Evolutionary conservation across 2,797 vertebrate genomes (phyloP), one percentile per base, ranked within the genome.

Genomic region (Microctenopoma lineatum): DNA sequence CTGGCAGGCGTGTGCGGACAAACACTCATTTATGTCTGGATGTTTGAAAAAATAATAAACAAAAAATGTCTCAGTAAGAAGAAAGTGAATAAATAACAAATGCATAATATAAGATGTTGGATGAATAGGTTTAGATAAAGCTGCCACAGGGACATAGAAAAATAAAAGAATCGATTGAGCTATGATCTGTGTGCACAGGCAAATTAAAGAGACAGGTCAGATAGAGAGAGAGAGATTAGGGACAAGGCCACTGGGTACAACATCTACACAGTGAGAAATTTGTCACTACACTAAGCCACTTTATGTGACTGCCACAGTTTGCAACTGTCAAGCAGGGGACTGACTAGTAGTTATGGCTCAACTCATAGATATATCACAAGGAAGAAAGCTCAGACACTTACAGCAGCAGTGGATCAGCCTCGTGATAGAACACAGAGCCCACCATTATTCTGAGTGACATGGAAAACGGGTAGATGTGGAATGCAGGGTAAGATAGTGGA

Each of bases 11-110:
- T 89, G 95, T 0, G 77, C n/a, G 15, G 94, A 94, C 14, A 95
- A 86, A 36, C 97, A 98, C 91, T 98, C 97, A 2, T 98, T 95
- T 70, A 96, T 72, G 82, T 98, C 97, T 98, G 87, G 16, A 52
- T 29, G 70, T 53, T 56, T 77, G 27, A 81, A 63, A 62, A 38
- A 46, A 64, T 4, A 62, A 50, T 18, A 76, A 61, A 59, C n/a
- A 55, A 32, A 32, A 80, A 71, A 63, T 18, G 69, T 66, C 61
- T 72, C 58, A 65, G 47, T 27, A 63, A 14, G 27, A 71, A 41
- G 57, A 66, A 53, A 61, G 53, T 50, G 48, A 45, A 63, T 46
- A 9, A 36, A 65, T 53, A 64, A 70, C 52, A 8, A 38, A 53
- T 11, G 42, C 4, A 51, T 16, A 39, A 68, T 4, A 41, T 13